Percentiles rank a stretch among this genome's conserved stretches.
Conservation (phyloP, 2,797 vertebrate species). For the Spinibarbus caldwelli region DNA sequence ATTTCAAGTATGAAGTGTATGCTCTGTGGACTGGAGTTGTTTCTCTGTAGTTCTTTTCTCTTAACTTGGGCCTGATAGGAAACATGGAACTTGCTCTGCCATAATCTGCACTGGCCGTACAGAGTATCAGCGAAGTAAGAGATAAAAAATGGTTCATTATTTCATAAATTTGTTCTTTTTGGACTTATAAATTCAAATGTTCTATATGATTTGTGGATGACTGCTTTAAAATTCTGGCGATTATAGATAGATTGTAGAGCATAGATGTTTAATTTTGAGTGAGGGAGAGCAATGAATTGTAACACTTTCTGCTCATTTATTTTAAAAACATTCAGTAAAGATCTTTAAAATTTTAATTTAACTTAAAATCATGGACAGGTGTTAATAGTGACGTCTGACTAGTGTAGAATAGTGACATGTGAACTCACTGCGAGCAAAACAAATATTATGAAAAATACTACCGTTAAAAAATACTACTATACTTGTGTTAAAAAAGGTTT, state of each 20-base stretch:
- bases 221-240: background rate
- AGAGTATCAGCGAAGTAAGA: background rate
- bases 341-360: too few relatives aligned
- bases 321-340: too few relatives aligned
- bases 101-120: background rate
- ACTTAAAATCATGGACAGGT: too few relatives aligned
- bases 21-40: conserved; percentile 36
- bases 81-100: background rate
- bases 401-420: too few relatives aligned
- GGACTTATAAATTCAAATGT: background rate
- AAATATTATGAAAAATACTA: too few relatives aligned
- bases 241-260: background rate
- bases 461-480: too few relatives aligned
- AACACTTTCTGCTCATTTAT: too few relatives aligned
- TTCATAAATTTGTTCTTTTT: background rate
- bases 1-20: conserved; percentile 39
- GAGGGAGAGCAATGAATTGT: background rate
- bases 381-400: too few relatives aligned
- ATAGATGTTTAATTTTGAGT: background rate
- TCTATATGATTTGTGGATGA: background rate
- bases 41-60: conserved; percentile 32
- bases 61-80: conserved; percentile 38
- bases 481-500: too few relatives aligned
- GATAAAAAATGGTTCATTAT: background rate
- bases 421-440: too few relatives aligned